Conservation (phyloP, 2,113 vertebrate genomes). For the Athene cunicularia region DNA sequence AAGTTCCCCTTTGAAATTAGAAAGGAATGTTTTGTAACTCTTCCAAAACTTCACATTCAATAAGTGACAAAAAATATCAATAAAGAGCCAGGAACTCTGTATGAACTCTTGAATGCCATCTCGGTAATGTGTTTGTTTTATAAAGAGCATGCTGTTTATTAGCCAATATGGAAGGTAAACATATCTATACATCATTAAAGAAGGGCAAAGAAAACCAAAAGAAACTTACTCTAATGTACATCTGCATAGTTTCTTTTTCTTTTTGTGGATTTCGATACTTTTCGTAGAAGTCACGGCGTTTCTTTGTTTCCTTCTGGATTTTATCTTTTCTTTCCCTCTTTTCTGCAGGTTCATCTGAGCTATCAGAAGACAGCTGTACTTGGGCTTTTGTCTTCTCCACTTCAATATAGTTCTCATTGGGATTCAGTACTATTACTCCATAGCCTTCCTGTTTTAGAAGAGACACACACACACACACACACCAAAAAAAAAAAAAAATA, state of each 20-base stretch:
- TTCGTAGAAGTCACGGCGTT: conserved; percentile 92
- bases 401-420: conserved; percentile 97
- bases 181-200: background rate
- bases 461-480: conserved; percentile 51
- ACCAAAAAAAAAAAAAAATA: background rate
- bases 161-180: background rate
- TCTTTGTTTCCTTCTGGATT: conserved; percentile 88
- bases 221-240: conserved; percentile 91
- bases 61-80: conserved; percentile 4
- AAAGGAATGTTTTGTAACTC: conserved; percentile 6
- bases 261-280: conserved; percentile 97
- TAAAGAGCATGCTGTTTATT: background rate
- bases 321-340: conserved; percentile 92
- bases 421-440: conserved; percentile 95
- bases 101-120: background rate
- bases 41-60: background rate
- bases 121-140: background rate
- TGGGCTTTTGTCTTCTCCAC: conserved; percentile 86
- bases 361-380: conserved; percentile 80
- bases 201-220: conserved; percentile 3
- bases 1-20: conserved; percentile 51
- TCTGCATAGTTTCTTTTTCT: conserved; percentile 89
- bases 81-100: background rate
- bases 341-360: conserved; percentile 91
- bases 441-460: conserved; percentile 88